These are phyloP conservation scores for Petrocephalus sullivani DNA, from an alignment of 2,797 vertebrate species.

Conservation along the genomic window DNA sequence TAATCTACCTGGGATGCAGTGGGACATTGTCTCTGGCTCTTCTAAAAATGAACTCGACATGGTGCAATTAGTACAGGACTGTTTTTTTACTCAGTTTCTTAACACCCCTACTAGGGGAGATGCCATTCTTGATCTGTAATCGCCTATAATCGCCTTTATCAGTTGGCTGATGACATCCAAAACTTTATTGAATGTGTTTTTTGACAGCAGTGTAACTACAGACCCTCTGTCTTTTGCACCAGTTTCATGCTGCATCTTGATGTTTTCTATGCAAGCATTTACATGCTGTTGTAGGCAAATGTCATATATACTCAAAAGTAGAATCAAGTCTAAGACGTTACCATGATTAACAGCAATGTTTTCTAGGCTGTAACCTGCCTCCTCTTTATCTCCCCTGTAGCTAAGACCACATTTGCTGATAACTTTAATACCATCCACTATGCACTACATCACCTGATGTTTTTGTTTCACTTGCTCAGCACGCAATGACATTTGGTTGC, in stretches of 20 bases:
- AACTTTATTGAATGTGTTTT: conserved; percentile 24
- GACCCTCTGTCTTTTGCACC: conserved; percentile 28
- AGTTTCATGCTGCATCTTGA: conserved; percentile 23
- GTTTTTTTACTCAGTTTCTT: too few relatives aligned
- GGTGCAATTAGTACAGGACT: too few relatives aligned
- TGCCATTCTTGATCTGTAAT: too few relatives aligned
- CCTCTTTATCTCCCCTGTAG: conserved; percentile 27
- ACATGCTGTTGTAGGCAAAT: conserved; percentile 28
- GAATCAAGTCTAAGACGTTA: conserved; percentile 30
- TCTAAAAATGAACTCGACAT: too few relatives aligned
- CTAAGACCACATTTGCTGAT: conserved; percentile 36
- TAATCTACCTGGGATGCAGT: too few relatives aligned
- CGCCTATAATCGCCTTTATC: conserved; percentile 24
- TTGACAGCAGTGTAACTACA: conserved; percentile 29
- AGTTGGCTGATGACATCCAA: conserved; percentile 16
- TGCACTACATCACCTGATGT: conserved; percentile 25
- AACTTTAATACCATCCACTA: conserved; percentile 35
- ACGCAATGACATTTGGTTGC: conserved; percentile 25
- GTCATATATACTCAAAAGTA: conserved; percentile 21
- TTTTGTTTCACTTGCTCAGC: conserved; percentile 27
- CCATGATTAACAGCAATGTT: conserved; percentile 32
- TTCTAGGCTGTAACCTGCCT: conserved; percentile 26
- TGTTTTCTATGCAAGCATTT: conserved; percentile 28
- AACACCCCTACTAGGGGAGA: too few relatives aligned
- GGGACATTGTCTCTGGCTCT: too few relatives aligned